phyloP scores from a whole-genome alignment of 2,888 invertebrate species.

The Andricus quercusramuli region DNA sequence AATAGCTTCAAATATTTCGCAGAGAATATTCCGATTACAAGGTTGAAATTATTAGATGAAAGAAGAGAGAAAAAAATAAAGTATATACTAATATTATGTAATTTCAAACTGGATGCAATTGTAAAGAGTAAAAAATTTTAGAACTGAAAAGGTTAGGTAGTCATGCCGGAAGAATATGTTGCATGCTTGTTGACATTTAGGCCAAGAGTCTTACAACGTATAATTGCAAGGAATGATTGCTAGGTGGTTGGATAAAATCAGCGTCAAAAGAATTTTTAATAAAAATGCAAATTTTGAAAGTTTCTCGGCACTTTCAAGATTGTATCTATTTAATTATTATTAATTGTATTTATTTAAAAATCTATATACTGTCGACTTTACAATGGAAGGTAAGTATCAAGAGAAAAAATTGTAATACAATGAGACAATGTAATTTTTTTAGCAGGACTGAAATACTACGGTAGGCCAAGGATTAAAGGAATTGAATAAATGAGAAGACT shows the following conservation, averaged over 20 bases:
- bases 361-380: too few relatives aligned
- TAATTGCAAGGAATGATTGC: conserved; percentile 14
- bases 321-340: background rate
- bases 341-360: too few relatives aligned
- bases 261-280: background rate
- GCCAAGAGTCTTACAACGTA: conserved; percentile 7
- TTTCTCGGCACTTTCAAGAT: background rate
- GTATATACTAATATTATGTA: background rate
- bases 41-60: too few relatives aligned
- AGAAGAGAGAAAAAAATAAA: too few relatives aligned
- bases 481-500: conserved; percentile 5
- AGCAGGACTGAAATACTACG: background rate
- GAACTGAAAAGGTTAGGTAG: background rate
- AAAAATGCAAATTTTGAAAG: background rate
- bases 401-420: background rate
- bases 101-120: background rate
- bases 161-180: conserved; percentile 8
- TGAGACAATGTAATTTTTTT: background rate
- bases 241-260: background rate
- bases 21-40: too few relatives aligned
- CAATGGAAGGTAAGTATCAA: too few relatives aligned
- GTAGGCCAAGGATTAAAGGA: background rate
- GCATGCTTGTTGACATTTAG: conserved; percentile 20
- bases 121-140: background rate
- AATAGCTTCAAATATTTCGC: too few relatives aligned